These are phyloP conservation scores for Rosalia funebris DNA, from an alignment of 2,888 invertebrate species.

Conservation along the genomic window DNA sequence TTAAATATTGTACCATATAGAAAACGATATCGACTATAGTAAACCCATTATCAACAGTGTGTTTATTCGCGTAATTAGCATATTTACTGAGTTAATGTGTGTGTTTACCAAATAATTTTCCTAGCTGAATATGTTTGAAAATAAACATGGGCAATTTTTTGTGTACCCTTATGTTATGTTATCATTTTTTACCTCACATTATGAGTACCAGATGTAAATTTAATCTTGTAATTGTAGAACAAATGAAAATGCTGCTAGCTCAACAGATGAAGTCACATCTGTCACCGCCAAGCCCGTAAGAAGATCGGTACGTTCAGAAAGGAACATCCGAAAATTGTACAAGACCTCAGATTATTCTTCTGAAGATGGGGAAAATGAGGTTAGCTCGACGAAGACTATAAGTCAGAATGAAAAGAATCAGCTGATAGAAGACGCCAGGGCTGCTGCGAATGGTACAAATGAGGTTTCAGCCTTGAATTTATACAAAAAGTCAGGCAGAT, in stretches of 20 bases:
- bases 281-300: constrained; percentile 45
- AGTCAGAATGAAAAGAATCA: constrained; percentile 64
- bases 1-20: too few relatives aligned
- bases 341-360: constrained; percentile 75
- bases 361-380: constrained; percentile 67
- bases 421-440: constrained; percentile 66
- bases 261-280: constrained; percentile 54
- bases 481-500: constrained; percentile 82
- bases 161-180: too few relatives aligned
- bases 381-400: constrained; percentile 63
- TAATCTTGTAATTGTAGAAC: too few relatives aligned
- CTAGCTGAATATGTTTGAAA: too few relatives aligned
- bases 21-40: too few relatives aligned
- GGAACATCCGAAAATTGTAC: constrained; percentile 49
- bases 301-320: constrained; percentile 51
- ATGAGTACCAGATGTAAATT: too few relatives aligned
- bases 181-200: too few relatives aligned
- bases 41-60: too few relatives aligned
- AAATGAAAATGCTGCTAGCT: constrained; percentile 56
- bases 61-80: too few relatives aligned
- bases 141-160: too few relatives aligned
- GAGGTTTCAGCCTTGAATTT: constrained; percentile 76
- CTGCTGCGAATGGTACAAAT: constrained; percentile 66
- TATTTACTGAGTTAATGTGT: too few relatives aligned
- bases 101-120: too few relatives aligned